Conservation (phyloP, 2,888 invertebrate species). For the Gymnoscelis rufifasciata region DNA sequence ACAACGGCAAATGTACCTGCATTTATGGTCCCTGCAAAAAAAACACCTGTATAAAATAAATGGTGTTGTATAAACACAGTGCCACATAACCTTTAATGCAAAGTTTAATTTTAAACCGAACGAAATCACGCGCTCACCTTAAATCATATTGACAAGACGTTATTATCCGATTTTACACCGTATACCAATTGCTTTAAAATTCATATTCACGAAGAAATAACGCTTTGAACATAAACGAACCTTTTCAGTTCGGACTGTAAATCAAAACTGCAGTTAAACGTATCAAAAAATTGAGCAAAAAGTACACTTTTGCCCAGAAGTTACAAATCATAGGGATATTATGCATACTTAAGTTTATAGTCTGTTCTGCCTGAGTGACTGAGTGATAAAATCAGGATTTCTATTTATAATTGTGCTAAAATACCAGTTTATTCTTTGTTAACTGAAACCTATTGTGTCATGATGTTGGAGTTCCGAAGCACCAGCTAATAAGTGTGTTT, state of each 20-base stretch:
- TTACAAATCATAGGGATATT: conserved; percentile 62
- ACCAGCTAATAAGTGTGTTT: too few species aligned
- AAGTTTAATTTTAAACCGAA: conserved; percentile 1
- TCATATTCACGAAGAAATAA: conserved; percentile 12
- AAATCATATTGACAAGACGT: conserved; percentile 7
- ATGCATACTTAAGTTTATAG: background rate
- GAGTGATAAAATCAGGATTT: too few species aligned
- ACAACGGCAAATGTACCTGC: too few species aligned
- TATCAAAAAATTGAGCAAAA: conserved; percentile 41
- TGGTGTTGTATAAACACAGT: too few species aligned
- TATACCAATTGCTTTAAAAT: background rate
- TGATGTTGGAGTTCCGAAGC: too few species aligned
- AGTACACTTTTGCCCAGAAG: conserved; percentile 53
- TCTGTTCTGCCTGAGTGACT: background rate
- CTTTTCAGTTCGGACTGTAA: conserved; percentile 24
- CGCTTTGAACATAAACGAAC: conserved; percentile 20
- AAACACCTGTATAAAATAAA: too few species aligned
- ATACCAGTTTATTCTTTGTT: too few species aligned
- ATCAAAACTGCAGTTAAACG: conserved; percentile 27
- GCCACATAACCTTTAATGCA: background rate
- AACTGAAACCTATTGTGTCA: too few species aligned
- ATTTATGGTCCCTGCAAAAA: too few species aligned
- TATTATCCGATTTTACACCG: conserved; percentile 1
- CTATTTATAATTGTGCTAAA: background rate
- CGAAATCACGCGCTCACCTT: conserved; percentile 1